Evolutionary conservation across 2,113 vertebrate genomes (phyloP).

Genomic region (Cebidichthys violaceus): DNA sequence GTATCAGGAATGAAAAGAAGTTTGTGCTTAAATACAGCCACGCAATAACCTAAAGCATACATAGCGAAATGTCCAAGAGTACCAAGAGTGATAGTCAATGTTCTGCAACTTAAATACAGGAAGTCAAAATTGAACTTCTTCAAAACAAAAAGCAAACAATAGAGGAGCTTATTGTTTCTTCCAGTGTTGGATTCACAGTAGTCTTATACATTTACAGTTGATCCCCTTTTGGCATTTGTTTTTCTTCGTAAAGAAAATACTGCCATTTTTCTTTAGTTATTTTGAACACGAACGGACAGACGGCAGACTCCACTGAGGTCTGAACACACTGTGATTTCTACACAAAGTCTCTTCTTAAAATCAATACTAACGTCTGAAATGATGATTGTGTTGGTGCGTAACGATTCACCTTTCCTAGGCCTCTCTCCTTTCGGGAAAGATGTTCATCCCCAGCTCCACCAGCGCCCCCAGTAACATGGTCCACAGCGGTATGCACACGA

Average conservation of each 20-base stretch:
- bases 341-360: conserved; percentile 22
- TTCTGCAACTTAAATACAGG: not conserved
- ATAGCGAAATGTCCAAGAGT: not conserved
- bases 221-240: conserved; percentile 11
- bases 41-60: not conserved
- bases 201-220: conserved; percentile 17
- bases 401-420: conserved; percentile 29
- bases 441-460: conserved; percentile 91
- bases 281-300: not conserved
- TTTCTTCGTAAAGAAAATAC: not conserved
- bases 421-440: conserved; percentile 87
- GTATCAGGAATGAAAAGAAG: conserved; percentile 24
- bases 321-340: not conserved
- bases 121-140: conserved; percentile 6
- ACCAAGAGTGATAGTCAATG: not conserved
- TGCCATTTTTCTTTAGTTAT: conserved; percentile 1
- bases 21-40: not conserved
- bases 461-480: conserved; percentile 90
- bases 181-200: conserved; percentile 68
- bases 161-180: not conserved
- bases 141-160: conserved; percentile 18
- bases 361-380: not conserved
- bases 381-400: not conserved
- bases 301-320: not conserved
- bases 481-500: conserved; percentile 94